These are phyloP conservation scores for Acrobasis consociella DNA, from an alignment of 2,888 invertebrate genomes.

Conservation along the genomic window DNA sequence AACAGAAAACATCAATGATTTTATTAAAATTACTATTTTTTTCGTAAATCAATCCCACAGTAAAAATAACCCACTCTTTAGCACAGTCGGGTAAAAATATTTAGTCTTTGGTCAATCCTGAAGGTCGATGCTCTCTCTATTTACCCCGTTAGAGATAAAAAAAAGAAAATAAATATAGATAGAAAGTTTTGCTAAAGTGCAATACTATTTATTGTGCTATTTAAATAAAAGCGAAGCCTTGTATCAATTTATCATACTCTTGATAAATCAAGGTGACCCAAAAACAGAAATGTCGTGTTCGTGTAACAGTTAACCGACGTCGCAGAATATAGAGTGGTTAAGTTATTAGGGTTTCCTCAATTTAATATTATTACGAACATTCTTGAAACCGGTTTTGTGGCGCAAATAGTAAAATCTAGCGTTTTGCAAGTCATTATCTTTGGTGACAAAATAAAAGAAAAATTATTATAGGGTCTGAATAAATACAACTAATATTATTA, in stretches of 20 bases:
- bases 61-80: no score
- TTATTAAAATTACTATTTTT: no score
- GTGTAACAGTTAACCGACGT: conserved; percentile 34
- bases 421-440: not conserved
- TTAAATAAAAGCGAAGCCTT: conserved; percentile 14
- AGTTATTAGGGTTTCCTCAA: conserved; percentile 65
- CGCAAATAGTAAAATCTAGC: conserved; percentile 25
- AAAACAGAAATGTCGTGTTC: conserved; percentile 30
- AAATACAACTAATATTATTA: no score
- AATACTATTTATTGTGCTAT: conserved; percentile 1
- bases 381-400: conserved; percentile 51
- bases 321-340: conserved; percentile 45
- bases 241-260: conserved; percentile 17
- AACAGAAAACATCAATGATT: no score
- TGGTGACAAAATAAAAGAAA: not conserved
- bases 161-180: no score
- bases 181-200: not conserved
- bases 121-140: no score
- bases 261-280: conserved; percentile 29
- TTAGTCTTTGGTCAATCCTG: no score
- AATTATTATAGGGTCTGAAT: no score
- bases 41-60: no score
- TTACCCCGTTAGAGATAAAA: no score
- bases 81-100: no score
- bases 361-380: conserved; percentile 56